Base-by-base conservation (phyloP, 64 coral and sea anemone genomes). In the Montipora capricornis region DNA sequence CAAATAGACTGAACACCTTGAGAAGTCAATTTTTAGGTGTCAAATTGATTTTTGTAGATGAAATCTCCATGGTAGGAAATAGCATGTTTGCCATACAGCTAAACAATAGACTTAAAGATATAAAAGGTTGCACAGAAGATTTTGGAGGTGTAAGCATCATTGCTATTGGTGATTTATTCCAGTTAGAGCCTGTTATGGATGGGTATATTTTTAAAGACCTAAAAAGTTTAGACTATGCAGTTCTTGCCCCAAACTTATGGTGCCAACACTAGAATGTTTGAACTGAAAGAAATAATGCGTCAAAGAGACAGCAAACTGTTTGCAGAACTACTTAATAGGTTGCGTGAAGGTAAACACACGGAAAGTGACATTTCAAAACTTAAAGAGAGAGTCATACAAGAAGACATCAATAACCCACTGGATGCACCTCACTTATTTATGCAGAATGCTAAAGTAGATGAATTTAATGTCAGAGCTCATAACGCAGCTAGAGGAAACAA, bases 91-190 rank as follows among this genome's bases (percentile, higher is more conserved):
- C 53, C 53, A 57, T 57, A 57, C 53, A 57, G 11, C 11, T 57
- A 57, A 57, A 57, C 11, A 57, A 57, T 57, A 49, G 78, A 45
- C 78, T 80, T 10, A 26, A 78, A 78, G 6, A 78, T 48, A 10
- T 78, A 10, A 78, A 78, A 4, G 75, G 46, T 15, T 15, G 78
- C 17, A 80, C 16, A 80, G 29, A 80, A 2, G 78, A 24, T 37
- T 80, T 80, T 80, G 78, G 78, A 22, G 29, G 78, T 80, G 78
- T 80, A 10, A 80, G 78, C 19, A 80, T 80, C 37, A 80, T 80
- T 22, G 80, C 49, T 44, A 83, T 83, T 83, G 80, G 80, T 67
- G 80, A 83, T 44, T 49, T 67, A 15, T 85, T 85, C 44, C 82
- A 85, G 46, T 20, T 68, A 44, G 3, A 68, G 26, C 20, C 82